Evolutionary conservation across 1,140 invertebrate species (phyloP).

Genomic region (Orussus abietinus): DNA sequence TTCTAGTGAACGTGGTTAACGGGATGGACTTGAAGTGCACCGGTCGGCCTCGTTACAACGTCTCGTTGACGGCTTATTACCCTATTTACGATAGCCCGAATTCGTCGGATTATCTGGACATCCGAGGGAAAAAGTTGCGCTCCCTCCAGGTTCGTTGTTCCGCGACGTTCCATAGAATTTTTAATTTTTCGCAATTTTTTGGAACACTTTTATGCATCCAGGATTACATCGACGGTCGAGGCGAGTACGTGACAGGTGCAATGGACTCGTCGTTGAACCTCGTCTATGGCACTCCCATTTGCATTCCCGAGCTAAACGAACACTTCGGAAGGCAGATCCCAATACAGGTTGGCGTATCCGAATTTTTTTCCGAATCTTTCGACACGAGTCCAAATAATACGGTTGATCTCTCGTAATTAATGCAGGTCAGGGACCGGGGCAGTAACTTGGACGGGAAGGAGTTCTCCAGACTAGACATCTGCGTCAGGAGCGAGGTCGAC

Average conservation of each 20-base stretch:
- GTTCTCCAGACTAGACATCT: constrained; percentile 50
- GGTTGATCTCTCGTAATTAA: constrained; percentile 5
- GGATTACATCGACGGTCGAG: constrained; percentile 53
- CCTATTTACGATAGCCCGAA: constrained; percentile 45
- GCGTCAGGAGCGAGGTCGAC: constrained; percentile 53
- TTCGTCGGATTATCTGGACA: constrained; percentile 44
- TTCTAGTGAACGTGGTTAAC: no score
- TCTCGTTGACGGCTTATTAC: constrained; percentile 52
- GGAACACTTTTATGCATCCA: constrained; percentile 24
- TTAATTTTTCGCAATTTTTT: constrained; percentile 2
- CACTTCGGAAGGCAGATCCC: constrained; percentile 49
- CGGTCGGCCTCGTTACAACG: constrained; percentile 37
- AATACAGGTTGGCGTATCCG: constrained; percentile 27
- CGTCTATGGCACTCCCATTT: constrained; percentile 49
- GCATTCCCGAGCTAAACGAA: constrained; percentile 52
- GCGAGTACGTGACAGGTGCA: constrained; percentile 49
- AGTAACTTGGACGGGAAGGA: constrained; percentile 41
- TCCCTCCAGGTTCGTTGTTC: constrained; percentile 48
- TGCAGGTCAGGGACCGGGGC: constrained; percentile 44
- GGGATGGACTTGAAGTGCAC: constrained; percentile 21
- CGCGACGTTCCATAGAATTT: not conserved
- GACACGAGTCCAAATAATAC: no score
- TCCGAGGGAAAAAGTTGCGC: constrained; percentile 43
- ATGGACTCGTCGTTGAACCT: constrained; percentile 44
- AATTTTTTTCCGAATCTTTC: no score